A percentile compares a stretch with the other conserved stretches of the same genome.
Conservation (phyloP, 2,113 vertebrate genomes). For the Nerophis lumbriciformis region DNA sequence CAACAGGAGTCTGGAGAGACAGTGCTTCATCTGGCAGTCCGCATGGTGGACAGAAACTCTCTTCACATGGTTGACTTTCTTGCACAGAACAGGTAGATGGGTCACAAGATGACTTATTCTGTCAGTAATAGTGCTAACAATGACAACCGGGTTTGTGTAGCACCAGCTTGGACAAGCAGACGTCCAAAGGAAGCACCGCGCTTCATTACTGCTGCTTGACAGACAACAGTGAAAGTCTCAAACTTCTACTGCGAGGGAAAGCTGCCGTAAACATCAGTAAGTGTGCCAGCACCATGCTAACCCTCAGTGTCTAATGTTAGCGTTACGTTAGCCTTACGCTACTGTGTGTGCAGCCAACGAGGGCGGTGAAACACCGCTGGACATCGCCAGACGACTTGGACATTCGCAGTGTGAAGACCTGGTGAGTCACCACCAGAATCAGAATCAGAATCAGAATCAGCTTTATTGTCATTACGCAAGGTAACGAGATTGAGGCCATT, state of each 20-base stretch:
- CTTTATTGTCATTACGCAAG: too few relatives aligned
- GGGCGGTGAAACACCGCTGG: slow-evolving; percentile 85
- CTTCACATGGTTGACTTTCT: slow-evolving; percentile 96
- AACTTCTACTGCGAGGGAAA: slow-evolving; percentile 89
- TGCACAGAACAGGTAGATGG: slow-evolving; percentile 94
- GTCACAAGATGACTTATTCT: not conserved
- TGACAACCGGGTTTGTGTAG: slow-evolving; percentile 55
- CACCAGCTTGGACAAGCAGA: slow-evolving; percentile 88
- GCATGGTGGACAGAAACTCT: slow-evolving; percentile 90
- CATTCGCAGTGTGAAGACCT: slow-evolving; percentile 87
- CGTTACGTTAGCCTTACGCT: not conserved
- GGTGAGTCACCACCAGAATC: slow-evolving; percentile 73
- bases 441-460: too few relatives aligned
- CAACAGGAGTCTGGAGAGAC: slow-evolving; percentile 89
- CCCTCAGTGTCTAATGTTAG: not conserved
- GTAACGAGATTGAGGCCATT: too few relatives aligned
- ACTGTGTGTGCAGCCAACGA: slow-evolving; percentile 78
- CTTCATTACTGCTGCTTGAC: slow-evolving; percentile 96
- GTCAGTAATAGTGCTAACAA: not conserved
- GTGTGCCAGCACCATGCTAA: slow-evolving; percentile 9
- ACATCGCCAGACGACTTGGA: slow-evolving; percentile 84
- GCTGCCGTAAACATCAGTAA: slow-evolving; percentile 87
- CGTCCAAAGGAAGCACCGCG: slow-evolving; percentile 84
- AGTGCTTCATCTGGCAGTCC: slow-evolving; percentile 88
- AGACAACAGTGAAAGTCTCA: slow-evolving; percentile 91